phyloP scores from a whole-genome alignment of 2,797 vertebrate species.

The Taeniopygia guttata region DNA sequence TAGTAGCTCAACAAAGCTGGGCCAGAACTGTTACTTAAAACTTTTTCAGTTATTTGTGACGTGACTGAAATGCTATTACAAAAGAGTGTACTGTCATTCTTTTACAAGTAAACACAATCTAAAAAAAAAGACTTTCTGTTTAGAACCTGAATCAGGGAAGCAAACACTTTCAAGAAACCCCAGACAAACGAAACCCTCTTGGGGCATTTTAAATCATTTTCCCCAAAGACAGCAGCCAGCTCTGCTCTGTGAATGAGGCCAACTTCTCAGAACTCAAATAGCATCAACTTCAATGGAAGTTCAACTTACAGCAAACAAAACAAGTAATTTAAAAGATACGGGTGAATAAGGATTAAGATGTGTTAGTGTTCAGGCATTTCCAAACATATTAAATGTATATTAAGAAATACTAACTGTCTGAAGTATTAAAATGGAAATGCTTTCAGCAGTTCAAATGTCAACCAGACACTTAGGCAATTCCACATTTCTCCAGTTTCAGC shows the following conservation, averaged over 20 bases:
- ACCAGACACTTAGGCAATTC: background rate
- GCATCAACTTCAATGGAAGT: background rate
- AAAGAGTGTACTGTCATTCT: background rate
- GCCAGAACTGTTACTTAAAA: background rate
- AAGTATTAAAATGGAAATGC: background rate
- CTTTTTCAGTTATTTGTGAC: background rate
- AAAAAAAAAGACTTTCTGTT: background rate
- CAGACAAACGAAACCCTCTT: background rate
- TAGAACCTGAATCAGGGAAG: background rate
- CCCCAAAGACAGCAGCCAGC: background rate
- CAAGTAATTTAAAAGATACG: background rate
- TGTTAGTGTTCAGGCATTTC: background rate
- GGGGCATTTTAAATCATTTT: background rate
- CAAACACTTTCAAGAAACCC: background rate
- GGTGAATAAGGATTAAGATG: background rate
- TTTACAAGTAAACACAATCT: background rate
- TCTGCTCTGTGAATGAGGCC: background rate
- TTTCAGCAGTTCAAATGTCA: background rate
- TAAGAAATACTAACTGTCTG: background rate
- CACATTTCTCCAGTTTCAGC: background rate
- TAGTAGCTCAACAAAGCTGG: background rate
- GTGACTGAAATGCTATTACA: background rate
- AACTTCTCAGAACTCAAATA: background rate
- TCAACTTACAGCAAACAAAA: background rate
- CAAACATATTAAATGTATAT: background rate